These are phyloP conservation scores for Caenorhabditis japonica DNA, from an alignment of 2,888 invertebrate genomes.

Conservation along the genomic window DNA sequence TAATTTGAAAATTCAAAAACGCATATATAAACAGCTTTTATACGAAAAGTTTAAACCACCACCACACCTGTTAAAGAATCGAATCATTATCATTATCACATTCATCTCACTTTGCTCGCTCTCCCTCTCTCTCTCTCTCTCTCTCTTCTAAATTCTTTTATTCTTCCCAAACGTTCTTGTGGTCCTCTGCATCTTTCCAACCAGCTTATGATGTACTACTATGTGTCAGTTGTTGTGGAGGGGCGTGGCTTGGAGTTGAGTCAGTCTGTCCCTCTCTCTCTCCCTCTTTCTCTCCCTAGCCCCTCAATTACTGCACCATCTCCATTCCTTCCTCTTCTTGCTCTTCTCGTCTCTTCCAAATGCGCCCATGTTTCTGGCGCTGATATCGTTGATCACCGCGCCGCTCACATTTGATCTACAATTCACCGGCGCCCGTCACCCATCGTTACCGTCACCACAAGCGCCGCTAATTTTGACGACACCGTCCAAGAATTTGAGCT, in stretches of 20 bases:
- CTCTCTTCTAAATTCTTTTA: not conserved
- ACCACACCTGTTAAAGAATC: too few species aligned
- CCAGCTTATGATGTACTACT: constrained; percentile 51
- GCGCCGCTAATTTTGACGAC: constrained; percentile 25
- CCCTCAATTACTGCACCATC: not conserved
- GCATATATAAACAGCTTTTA: too few species aligned
- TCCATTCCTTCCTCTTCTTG: not conserved
- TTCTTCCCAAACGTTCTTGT: constrained; percentile 1
- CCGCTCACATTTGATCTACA: constrained; percentile 54
- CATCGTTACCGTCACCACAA: not conserved
- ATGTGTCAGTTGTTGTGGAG: constrained; percentile 49
- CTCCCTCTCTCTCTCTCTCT: not conserved
- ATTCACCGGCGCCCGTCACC: constrained; percentile 28
- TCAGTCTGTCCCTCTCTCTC: constrained; percentile 9
- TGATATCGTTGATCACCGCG: constrained; percentile 49
- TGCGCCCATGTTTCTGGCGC: constrained; percentile 43
- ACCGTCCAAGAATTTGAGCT: constrained; percentile 33
- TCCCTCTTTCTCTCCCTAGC: not conserved
- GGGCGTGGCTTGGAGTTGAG: constrained; percentile 26
- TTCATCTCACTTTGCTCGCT: not conserved
- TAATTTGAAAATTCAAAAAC: too few species aligned
- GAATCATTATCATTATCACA: too few species aligned
- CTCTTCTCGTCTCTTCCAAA: not conserved
- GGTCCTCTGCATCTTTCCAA: not conserved
- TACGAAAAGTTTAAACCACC: too few species aligned